Evolutionary conservation across 2,888 invertebrate species (phyloP).

Genomic region (Microchrysa polita): DNA sequence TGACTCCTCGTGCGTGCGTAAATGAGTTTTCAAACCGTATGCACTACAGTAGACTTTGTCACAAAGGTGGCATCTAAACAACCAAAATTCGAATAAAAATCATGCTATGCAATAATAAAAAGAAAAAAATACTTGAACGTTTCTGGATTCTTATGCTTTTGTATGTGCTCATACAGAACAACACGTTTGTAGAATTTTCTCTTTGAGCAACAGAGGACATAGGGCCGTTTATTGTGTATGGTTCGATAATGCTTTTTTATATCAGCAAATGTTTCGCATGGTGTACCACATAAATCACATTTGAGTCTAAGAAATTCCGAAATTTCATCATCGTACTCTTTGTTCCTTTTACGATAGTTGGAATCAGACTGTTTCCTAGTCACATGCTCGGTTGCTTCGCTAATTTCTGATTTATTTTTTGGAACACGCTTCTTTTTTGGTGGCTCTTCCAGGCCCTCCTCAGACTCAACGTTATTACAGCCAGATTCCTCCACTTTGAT

Average conservation of each 20-base stretch:
- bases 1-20: slow-evolving; percentile 59
- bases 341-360: no score
- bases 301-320: no score
- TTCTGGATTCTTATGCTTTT: no score
- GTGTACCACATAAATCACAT: slow-evolving; percentile 57
- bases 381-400: background rate
- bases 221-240: slow-evolving; percentile 58
- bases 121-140: no score
- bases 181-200: slow-evolving; percentile 31
- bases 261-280: slow-evolving; percentile 57
- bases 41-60: slow-evolving; percentile 60
- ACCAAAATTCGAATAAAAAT: background rate
- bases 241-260: slow-evolving; percentile 60
- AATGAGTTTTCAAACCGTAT: slow-evolving; percentile 60
- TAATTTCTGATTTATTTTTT: slow-evolving; percentile 22
- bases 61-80: slow-evolving; percentile 59
- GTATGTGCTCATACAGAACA: slow-evolving; percentile 57
- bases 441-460: background rate
- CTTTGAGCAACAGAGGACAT: slow-evolving; percentile 58
- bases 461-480: background rate
- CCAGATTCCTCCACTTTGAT: slow-evolving; percentile 3
- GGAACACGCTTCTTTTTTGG: slow-evolving; percentile 9
- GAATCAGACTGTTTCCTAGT: no score
- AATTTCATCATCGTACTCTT: no score
- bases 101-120: no score